Conservation (phyloP, 2,797 vertebrate species). For the Takifugu rubripes region DNA sequence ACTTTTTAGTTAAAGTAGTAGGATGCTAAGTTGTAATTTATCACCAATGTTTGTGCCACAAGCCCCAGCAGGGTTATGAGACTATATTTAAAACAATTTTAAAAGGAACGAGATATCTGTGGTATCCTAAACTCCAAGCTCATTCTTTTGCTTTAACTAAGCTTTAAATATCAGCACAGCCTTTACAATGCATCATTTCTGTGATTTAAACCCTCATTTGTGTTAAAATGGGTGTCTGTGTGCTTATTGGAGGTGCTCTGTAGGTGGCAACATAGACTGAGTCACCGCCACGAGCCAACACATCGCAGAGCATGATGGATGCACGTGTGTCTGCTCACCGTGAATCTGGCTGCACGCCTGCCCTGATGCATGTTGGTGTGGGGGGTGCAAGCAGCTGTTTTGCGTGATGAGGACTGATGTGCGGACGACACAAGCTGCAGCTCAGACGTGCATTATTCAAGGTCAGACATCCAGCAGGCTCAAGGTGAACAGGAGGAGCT, state of each 20-base stretch:
- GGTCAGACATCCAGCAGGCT: constrained; percentile 15
- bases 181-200: background rate
- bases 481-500: background rate
- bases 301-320: background rate
- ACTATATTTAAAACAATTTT: background rate
- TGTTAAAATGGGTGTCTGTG: constrained; percentile 14
- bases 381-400: constrained; percentile 3
- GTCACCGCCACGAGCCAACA: constrained; percentile 13
- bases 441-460: constrained; percentile 11
- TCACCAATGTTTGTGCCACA: no score
- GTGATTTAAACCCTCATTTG: background rate
- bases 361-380: background rate
- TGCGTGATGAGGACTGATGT: constrained; percentile 27
- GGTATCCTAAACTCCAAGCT: background rate
- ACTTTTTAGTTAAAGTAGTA: background rate
- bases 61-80: no score
- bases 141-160: background rate
- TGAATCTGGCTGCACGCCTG: background rate
- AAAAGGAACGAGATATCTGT: background rate
- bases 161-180: background rate
- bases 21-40: no score
- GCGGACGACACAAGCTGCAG: constrained; percentile 6
- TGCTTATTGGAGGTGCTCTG: constrained; percentile 49
- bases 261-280: constrained; percentile 66
- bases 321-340: background rate